Base-by-base conservation (phyloP, 2,888 invertebrate species). In the Melinaea marsaeus region DNA sequence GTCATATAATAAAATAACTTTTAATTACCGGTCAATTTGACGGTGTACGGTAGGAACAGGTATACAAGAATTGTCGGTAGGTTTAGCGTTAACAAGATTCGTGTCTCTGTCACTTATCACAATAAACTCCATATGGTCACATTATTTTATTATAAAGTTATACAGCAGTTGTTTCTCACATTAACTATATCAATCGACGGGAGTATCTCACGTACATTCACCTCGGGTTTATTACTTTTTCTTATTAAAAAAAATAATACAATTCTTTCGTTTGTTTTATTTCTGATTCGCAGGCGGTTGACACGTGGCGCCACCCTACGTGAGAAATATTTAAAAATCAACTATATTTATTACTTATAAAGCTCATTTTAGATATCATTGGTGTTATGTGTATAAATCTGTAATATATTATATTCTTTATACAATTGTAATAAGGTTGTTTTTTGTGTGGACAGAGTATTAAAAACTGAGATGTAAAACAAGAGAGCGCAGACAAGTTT, bases 221-320 rank as follows among this genome's bases (percentile, higher is more conserved):
- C 83, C 84, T 84, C 80, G 70, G 63, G 62, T 74, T 75, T 76
- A 77, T 78, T 74, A 71, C 73, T 65, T 75, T 74, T 77, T 74
- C 79, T 78, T 73, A 73, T 68, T 67, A 72, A 72, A 72, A 73
- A 72, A 73, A 22, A 22, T 22, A 22, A 74, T 73, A 75, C 76
- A 75, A 63, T 57, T 66, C 63, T 64, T 59, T 66, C 62, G 64
- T 69, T 69, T 66, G 64, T 66, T 69, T 67, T 61, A 64, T 83
- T 80, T 51, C 75, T 72, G 78, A 80, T 84, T 80, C 69, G 81
- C 84, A 79, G 81, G 76, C 82, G 78, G 79, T 76, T 75, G 79
- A 82, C 86, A 87, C 80, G 80, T 88, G 87, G 85, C 81, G 84
- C 81, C 79, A 81, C 84, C 82, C 85, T 81, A 74, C 78, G 77